Base-by-base conservation (phyloP, 2,113 vertebrate genomes). In the Mugil cephalus region DNA sequence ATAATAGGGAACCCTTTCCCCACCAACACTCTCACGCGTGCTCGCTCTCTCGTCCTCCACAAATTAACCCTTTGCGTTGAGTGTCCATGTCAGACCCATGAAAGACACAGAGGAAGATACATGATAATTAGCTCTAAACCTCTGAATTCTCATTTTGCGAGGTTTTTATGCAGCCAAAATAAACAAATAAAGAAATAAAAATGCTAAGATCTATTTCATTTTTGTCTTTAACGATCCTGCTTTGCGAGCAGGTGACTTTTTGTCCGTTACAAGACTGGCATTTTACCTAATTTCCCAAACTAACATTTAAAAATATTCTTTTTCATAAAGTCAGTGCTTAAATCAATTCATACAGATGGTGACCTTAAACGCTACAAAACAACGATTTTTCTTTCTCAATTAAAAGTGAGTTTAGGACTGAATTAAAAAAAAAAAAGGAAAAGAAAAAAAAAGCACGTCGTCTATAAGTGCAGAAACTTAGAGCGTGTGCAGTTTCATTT, bases 1-100 rank as follows among this genome's bases (percentile, higher is more conserved):
- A 91, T 93, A 93, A 94, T 92, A 90, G 84, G 84, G 82, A 83
- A 86, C 74, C 69, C 55, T 85, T 76, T 88, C 85, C 53, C 46
- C 60, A 83, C 55, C 60, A 74, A 72, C 77, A 38, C 68, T 66
- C 80, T 40, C 79, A 17, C 50, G 42, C 74, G 62, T 73, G 40
- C 51, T 83, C 75, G 40, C 51, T 83, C 53, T 82, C 77, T 81
- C 64, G 79, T 82, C 43, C 74, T 42, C 58, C 69, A 78, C 81
- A 82, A 76, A 80, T 89, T 81, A 88, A 80, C 86, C 74, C 86
- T 69, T 77, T 82, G 65, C 55, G 38, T 34, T 35, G 48, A 48
- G 18, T 34, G 42, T 69, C 54, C 30, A 4, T 18, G 35, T 60
- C 35, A 10, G 10, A 67, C 14, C 72, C n/a, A 60, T 15, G 18